A percentile compares a stretch with the other conserved stretches of the same genome.
Conservation (phyloP, 2,113 vertebrate species). For the Pachypanchax playfairii region DNA sequence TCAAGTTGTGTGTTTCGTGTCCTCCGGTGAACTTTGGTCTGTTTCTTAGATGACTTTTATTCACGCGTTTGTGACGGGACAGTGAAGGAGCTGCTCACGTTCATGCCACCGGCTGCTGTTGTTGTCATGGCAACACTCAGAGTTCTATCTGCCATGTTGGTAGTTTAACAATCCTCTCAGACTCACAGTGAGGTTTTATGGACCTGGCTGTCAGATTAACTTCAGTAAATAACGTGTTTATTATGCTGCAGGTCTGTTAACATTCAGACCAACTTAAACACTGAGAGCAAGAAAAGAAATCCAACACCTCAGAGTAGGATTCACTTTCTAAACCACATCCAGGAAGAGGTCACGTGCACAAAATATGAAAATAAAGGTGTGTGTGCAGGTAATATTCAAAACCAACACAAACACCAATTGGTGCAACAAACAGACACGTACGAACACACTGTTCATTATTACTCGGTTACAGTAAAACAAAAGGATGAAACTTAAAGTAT, state of each 20-base stretch:
- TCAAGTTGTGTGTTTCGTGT: too few species aligned
- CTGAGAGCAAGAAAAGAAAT: background rate
- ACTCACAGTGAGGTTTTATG: constrained; percentile 42
- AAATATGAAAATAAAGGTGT: background rate
- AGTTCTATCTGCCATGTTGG: constrained; percentile 17
- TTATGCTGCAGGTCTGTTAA: constrained; percentile 28
- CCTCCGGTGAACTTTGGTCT: too few species aligned
- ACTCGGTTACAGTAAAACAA: too few species aligned
- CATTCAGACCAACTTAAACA: constrained; percentile 30
- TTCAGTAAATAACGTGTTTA: constrained; percentile 64
- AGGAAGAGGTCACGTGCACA: constrained; percentile 25
- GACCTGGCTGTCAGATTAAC: constrained; percentile 30
- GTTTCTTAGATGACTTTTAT: too few species aligned
- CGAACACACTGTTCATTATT: too few species aligned
- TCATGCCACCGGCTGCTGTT: constrained; percentile 16
- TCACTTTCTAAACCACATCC: constrained; percentile 24
- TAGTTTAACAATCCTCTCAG: constrained; percentile 7
- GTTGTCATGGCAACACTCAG: constrained; percentile 37
- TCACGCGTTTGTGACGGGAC: too few species aligned
- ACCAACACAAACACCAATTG: too few species aligned
- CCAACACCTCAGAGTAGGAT: background rate
- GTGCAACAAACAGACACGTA: too few species aligned
- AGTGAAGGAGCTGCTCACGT: constrained; percentile 27
- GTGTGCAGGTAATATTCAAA: too few species aligned
- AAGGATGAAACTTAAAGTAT: too few species aligned